phyloP scores from a whole-genome alignment of 1,140 invertebrate genomes.

The Drosophila kurseongensis region DNA sequence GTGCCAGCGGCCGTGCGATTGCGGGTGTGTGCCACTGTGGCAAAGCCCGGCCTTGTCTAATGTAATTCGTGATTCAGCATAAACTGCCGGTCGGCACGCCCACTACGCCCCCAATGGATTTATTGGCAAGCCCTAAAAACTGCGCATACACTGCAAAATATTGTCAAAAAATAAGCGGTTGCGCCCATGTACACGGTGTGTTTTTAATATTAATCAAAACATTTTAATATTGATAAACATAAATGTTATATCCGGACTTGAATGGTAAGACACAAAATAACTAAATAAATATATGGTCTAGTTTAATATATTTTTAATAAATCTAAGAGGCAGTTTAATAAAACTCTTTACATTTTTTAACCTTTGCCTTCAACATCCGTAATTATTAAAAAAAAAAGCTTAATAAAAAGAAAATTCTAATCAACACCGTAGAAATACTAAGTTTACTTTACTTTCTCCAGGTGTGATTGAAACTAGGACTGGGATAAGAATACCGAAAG shows the following conservation, averaged over 20 bases:
- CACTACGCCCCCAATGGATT: constrained; percentile 40
- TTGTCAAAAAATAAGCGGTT: too few species aligned
- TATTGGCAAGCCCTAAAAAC: constrained; percentile 53
- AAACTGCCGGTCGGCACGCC: constrained; percentile 56
- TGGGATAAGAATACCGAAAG: neutral
- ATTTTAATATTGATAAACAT: too few species aligned
- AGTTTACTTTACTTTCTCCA: neutral
- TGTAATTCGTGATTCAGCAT: constrained; percentile 83
- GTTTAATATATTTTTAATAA: too few species aligned
- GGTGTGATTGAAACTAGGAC: neutral
- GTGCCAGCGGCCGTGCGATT: constrained; percentile 12
- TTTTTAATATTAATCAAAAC: too few species aligned
- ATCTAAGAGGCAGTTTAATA: too few species aligned
- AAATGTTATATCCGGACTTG: too few species aligned
- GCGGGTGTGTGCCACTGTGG: constrained; percentile 12
- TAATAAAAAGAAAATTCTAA: neutral
- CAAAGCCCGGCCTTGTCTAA: constrained; percentile 64
- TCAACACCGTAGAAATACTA: neutral
- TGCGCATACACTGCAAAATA: constrained; percentile 13
- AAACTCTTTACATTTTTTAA: too few species aligned
- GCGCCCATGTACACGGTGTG: too few species aligned
- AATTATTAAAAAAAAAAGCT: too few species aligned
- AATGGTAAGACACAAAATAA: too few species aligned
- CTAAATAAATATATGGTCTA: too few species aligned
- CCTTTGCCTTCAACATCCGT: too few species aligned